Base-by-base conservation (phyloP, 2,113 vertebrate species). In the Podilymbus podiceps region DNA sequence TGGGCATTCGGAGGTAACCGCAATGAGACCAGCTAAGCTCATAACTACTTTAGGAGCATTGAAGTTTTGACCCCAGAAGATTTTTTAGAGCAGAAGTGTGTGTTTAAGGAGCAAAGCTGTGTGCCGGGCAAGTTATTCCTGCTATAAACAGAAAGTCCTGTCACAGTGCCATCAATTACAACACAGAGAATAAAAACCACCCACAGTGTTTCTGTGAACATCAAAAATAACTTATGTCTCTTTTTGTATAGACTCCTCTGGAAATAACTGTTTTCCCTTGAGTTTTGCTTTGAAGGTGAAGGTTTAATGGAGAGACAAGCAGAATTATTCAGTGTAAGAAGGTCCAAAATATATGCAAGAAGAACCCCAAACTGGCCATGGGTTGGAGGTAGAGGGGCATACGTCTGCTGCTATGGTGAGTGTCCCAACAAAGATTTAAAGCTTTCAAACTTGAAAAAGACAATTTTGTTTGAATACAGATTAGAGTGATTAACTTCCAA, bases 311-410 rank as follows among this genome's bases (percentile, higher is more conserved):
- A 77, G 23, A 53, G 2, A 66, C 19, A 89, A 74, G 15, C 10
- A 69, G 33, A 59, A n/a, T 40, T 79, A 63, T 11, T 75, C 16
- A 15, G 12, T 15, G 7, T 75, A 27, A 85, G 56, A 84, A 85
- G 1, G 18, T 49, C 20, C 5, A 12, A 87, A 87, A 71, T 63
- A 74, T 2, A 47, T 6, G 8, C 35, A 84, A 71, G 59, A 35
- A 75, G 11, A 33, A 53, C 2, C 0, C 13, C n/a, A 49, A 25
- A 50, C 4, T 58, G 27, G 12, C 50, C 38, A 0, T 20, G 9
- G 6, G 33, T 74, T 58, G 50, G 38, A 81, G 38, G 13, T 23
- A 71, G 69, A 88, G 27, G 1, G 6, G 12, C 8, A 19, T 50
- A 63, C 3, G 71, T 24, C 27, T 44, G 8, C 11, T 86, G 2